Evolutionary conservation across 2,888 invertebrate genomes (phyloP).

Genomic region (Oscheius sp.): DNA sequence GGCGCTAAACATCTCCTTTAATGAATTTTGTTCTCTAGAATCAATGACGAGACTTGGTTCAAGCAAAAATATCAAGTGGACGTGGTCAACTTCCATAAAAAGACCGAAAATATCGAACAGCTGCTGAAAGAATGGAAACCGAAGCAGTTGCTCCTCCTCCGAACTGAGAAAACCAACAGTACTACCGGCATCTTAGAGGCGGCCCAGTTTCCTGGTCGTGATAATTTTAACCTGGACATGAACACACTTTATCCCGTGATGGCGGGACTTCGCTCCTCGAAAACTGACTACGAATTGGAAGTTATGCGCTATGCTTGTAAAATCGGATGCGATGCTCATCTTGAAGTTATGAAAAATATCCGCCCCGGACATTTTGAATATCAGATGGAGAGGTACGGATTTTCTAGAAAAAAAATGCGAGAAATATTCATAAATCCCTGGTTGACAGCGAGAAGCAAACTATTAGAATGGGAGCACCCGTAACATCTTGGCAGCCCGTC

Average conservation of each 20-base stretch:
- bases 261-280: slow-evolving; percentile 82
- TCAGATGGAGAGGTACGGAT: slow-evolving; percentile 76
- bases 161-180: slow-evolving; percentile 92
- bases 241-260: slow-evolving; percentile 84
- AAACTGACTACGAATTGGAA: slow-evolving; percentile 76
- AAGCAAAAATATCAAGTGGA: slow-evolving; percentile 85
- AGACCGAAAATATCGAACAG: slow-evolving; percentile 78
- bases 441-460: too few species aligned
- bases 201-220: slow-evolving; percentile 87
- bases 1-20: slow-evolving; percentile 27
- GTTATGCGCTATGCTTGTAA: slow-evolving; percentile 84
- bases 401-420: too few species aligned
- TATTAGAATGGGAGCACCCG: too few species aligned
- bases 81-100: slow-evolving; percentile 78
- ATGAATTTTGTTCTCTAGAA: slow-evolving; percentile 17
- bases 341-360: slow-evolving; percentile 84
- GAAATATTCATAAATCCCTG: too few species aligned
- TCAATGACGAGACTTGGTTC: slow-evolving; percentile 77
- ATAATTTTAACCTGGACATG: slow-evolving; percentile 83
- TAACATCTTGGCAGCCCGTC: too few species aligned
- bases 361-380: slow-evolving; percentile 80
- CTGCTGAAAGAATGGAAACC: slow-evolving; percentile 78
- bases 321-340: slow-evolving; percentile 94
- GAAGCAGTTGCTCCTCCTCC: slow-evolving; percentile 79
- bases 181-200: slow-evolving; percentile 83